A percentile compares a stretch with the other conserved stretches of the same genome.
Evolutionary conservation across 92 coral and sea anemone genomes (phyloP).

Genomic region (Zoanthus sociatus): DNA sequence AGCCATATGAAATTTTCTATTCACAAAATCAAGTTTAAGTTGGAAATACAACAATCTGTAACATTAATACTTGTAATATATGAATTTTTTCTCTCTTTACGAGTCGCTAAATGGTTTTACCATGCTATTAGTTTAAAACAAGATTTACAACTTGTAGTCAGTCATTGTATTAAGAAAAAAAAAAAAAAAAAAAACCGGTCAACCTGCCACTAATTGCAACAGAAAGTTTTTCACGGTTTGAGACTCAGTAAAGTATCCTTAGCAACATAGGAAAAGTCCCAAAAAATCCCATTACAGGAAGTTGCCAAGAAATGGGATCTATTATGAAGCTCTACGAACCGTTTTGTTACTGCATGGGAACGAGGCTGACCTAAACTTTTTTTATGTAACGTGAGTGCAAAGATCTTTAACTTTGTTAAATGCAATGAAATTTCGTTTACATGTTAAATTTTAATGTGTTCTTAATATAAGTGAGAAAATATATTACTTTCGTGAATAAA

Average conservation of each 20-base stretch:
- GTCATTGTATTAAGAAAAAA: neutral
- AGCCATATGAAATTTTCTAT: too few relatives aligned
- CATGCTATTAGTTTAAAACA: too few relatives aligned
- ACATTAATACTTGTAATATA: too few relatives aligned
- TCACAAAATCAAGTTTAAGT: too few relatives aligned
- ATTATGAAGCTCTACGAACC: too few relatives aligned
- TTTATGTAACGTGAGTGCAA: neutral
- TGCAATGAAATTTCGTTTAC: neutral
- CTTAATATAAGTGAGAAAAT: neutral
- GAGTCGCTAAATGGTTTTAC: too few relatives aligned
- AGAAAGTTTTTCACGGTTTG: conserved; percentile 69
- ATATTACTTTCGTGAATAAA: neutral
- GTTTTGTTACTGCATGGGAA: conserved; percentile 27
- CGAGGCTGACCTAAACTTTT: conserved; percentile 39
- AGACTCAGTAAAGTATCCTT: conserved; percentile 24
- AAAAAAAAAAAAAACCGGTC: conserved; percentile 45
- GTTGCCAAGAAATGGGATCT: conserved; percentile 17
- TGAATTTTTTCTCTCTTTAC: too few relatives aligned
- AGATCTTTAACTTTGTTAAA: neutral
- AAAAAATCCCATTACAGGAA: conserved; percentile 50
- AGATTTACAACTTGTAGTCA: too few relatives aligned
- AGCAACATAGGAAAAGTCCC: conserved; percentile 62
- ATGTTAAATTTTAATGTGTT: neutral
- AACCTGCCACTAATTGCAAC: conserved; percentile 63
- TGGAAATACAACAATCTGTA: too few relatives aligned